Percentiles rank a stretch among this genome's conserved stretches.
Conservation (phyloP, 2,797 vertebrate genomes). For the Borostomias antarcticus region DNA sequence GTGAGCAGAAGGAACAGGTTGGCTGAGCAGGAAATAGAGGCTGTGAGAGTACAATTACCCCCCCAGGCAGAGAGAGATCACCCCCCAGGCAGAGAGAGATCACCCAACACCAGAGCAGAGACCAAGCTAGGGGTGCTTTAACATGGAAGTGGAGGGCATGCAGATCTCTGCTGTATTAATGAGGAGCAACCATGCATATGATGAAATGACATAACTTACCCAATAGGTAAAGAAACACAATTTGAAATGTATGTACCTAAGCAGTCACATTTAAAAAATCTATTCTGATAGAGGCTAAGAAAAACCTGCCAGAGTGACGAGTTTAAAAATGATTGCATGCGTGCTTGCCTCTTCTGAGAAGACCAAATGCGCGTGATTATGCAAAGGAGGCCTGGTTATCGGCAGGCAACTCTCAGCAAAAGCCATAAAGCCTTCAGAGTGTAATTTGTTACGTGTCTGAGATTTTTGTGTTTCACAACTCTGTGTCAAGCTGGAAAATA, state of each 20-base stretch:
- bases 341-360: not conserved
- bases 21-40: conserved; percentile 2
- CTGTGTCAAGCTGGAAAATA: conserved; percentile 2
- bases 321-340: not conserved
- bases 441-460: conserved; percentile 7
- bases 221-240: not conserved
- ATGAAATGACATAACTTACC: not conserved
- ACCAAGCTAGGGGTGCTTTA: not conserved
- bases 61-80: not conserved
- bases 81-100: not conserved
- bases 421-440: not conserved
- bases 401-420: not conserved
- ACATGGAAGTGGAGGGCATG: conserved; percentile 7
- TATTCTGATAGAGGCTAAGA: not conserved
- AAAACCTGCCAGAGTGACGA: too few species aligned
- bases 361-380: not conserved
- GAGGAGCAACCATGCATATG: not conserved
- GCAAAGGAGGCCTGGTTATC: not conserved
- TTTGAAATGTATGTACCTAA: not conserved
- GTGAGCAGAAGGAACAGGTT: not conserved
- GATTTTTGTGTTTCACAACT: conserved; percentile 1
- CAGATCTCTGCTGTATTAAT: not conserved
- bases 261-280: not conserved
- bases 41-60: conserved; percentile 1
- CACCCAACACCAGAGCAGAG: not conserved